Percentiles rank a stretch among this genome's conserved stretches.
phyloP scores from a whole-genome alignment of 2,113 vertebrate species.

The Nerophis lumbriciformis region DNA sequence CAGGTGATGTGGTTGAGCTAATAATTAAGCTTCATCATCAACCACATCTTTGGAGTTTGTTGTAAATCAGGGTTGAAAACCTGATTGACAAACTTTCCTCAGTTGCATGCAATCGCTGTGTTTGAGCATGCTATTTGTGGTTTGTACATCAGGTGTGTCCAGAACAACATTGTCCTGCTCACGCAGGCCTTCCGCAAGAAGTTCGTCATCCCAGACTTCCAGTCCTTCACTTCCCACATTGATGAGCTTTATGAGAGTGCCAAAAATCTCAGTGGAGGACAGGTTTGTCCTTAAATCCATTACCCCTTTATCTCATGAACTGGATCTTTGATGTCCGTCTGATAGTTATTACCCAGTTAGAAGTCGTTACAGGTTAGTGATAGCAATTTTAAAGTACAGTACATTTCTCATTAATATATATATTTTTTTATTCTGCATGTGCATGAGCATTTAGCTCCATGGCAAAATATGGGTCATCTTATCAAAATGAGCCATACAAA shows the following conservation, averaged over 20 bases:
- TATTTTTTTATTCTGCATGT: too few relatives aligned
- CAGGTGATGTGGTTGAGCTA: constrained; percentile 8
- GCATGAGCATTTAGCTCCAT: too few relatives aligned
- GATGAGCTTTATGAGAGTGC: constrained; percentile 90
- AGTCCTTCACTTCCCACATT: constrained; percentile 90
- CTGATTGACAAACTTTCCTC: constrained; percentile 44
- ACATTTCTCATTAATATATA: too few relatives aligned
- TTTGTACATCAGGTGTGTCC: constrained; percentile 85
- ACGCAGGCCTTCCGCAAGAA: constrained; percentile 98
- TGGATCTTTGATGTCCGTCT: not conserved
- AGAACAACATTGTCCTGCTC: constrained; percentile 97
- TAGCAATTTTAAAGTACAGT: not conserved
- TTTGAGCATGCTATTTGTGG: constrained; percentile 49
- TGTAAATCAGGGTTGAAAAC: constrained; percentile 31
- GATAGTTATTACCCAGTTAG: not conserved
- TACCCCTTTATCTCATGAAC: not conserved
- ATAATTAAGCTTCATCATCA: constrained; percentile 36
- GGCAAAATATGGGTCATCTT: too few relatives aligned
- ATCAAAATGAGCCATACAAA: too few relatives aligned
- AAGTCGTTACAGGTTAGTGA: not conserved
- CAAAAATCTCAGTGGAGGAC: constrained; percentile 86
- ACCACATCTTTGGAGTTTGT: constrained; percentile 44
- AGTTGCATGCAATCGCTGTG: constrained; percentile 40
- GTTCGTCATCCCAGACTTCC: constrained; percentile 98
- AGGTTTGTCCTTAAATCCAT: constrained; percentile 73